Evolutionary conservation across 2,797 vertebrate species (phyloP).

Genomic region (Philypnodon macrostomus): DNA sequence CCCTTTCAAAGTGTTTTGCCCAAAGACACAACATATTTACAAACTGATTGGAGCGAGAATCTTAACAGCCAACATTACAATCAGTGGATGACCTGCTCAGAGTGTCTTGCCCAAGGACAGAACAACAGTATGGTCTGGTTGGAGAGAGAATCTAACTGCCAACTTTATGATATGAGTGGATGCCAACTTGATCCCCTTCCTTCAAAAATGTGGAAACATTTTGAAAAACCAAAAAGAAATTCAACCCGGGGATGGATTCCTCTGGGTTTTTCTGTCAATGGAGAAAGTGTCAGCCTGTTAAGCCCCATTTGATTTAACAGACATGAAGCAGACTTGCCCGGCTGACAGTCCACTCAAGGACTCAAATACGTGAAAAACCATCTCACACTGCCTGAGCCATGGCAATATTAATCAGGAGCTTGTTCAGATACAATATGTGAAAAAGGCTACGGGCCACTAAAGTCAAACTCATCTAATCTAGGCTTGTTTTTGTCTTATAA

Average conservation of each 20-base stretch:
- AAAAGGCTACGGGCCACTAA: background rate
- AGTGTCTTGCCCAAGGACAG: too few species aligned
- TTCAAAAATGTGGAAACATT: too few species aligned
- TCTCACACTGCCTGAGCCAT: slow-evolving; percentile 6
- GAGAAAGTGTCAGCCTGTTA: slow-evolving; percentile 39
- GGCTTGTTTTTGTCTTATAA: background rate
- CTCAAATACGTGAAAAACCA: slow-evolving; percentile 16
- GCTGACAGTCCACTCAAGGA: slow-evolving; percentile 22
- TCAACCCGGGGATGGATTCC: slow-evolving; percentile 10
- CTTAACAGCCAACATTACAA: too few species aligned
- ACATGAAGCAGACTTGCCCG: slow-evolving; percentile 10
- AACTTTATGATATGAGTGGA: too few species aligned
- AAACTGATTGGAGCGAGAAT: too few species aligned
- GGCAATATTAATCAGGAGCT: slow-evolving; percentile 16
- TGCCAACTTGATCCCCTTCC: too few species aligned
- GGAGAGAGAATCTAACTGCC: too few species aligned
- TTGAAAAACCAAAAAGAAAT: too few species aligned
- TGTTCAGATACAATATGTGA: slow-evolving; percentile 8
- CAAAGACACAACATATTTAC: too few species aligned
- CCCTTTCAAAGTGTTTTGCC: too few species aligned
- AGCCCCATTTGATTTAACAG: slow-evolving; percentile 33
- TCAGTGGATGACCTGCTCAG: too few species aligned
- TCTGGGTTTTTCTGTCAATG: slow-evolving; percentile 28
- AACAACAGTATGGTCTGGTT: too few species aligned
- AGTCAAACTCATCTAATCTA: slow-evolving; percentile 4